Conservation (phyloP, 1,140 invertebrate species). For the Tenebrio molitor region DNA sequence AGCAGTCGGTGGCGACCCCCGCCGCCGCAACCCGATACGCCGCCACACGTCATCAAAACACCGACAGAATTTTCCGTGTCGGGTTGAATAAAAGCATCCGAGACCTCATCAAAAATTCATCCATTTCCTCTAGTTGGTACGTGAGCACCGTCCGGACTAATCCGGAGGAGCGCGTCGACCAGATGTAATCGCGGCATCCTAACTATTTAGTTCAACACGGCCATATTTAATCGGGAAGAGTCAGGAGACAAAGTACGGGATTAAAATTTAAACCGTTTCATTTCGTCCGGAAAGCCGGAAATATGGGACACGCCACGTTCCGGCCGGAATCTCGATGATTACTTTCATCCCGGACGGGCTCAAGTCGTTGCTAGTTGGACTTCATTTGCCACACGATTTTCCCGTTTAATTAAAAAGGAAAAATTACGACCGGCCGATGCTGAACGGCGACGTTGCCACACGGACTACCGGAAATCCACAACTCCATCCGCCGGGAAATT, state of each 20-base stretch:
- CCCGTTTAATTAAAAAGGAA: background rate
- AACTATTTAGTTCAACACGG: slow-evolving; percentile 10
- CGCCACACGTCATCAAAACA: too few species aligned
- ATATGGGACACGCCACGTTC: slow-evolving; percentile 15
- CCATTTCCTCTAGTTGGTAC: too few species aligned
- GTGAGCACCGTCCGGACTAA: background rate
- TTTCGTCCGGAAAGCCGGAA: slow-evolving; percentile 34
- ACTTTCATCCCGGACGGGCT: slow-evolving; percentile 8
- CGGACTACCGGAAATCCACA: too few species aligned
- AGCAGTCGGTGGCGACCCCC: too few species aligned
- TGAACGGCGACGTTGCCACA: too few species aligned
- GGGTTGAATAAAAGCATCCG: too few species aligned
- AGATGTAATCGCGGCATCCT: background rate
- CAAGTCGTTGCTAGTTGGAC: slow-evolving; percentile 8
- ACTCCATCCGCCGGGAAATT: too few species aligned
- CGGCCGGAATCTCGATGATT: slow-evolving; percentile 23
- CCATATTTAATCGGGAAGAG: slow-evolving; percentile 22
- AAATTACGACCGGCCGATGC: background rate
- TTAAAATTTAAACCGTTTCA: slow-evolving; percentile 39
- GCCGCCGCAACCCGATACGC: too few species aligned
- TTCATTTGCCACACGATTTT: slow-evolving; percentile 12
- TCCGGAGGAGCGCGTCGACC: background rate
- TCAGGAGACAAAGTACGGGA: slow-evolving; percentile 21
- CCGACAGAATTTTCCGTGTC: too few species aligned
- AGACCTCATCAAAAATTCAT: too few species aligned